phyloP scores from a whole-genome alignment of 2,888 invertebrate species.

The Lepidochrysops patricia region DNA sequence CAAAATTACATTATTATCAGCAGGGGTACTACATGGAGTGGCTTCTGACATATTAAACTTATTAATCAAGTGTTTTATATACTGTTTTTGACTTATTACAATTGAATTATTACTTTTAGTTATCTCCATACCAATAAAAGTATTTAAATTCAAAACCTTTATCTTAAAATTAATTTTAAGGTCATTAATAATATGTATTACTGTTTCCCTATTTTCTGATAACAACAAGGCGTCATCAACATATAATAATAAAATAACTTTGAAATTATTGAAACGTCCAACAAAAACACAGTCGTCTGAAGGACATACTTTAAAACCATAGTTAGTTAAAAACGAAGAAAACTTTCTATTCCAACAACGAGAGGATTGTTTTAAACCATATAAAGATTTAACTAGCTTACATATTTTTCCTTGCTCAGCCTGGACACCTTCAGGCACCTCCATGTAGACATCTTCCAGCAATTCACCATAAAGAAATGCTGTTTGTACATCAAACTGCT shows the following conservation, averaged over 20 bases:
- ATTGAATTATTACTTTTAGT: constrained; percentile 5
- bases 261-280: too few relatives aligned
- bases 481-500: neutral
- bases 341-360: too few relatives aligned
- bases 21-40: neutral
- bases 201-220: constrained; percentile 10
- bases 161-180: constrained; percentile 5
- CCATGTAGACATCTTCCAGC: neutral
- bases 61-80: constrained; percentile 6
- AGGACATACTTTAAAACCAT: too few relatives aligned
- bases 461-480: neutral
- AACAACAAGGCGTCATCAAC: constrained; percentile 14
- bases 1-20: constrained; percentile 14
- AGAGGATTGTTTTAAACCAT: too few relatives aligned
- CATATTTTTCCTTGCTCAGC: neutral
- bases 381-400: neutral
- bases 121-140: constrained; percentile 12
- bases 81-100: constrained; percentile 8
- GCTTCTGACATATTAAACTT: constrained; percentile 8
- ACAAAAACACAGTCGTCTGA: too few relatives aligned
- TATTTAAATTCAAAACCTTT: neutral
- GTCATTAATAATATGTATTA: neutral
- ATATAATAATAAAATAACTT: constrained; percentile 10
- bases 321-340: too few relatives aligned
- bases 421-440: neutral